phyloP scores from a whole-genome alignment of 2,888 invertebrate genomes.

The Philereme transversata region DNA sequence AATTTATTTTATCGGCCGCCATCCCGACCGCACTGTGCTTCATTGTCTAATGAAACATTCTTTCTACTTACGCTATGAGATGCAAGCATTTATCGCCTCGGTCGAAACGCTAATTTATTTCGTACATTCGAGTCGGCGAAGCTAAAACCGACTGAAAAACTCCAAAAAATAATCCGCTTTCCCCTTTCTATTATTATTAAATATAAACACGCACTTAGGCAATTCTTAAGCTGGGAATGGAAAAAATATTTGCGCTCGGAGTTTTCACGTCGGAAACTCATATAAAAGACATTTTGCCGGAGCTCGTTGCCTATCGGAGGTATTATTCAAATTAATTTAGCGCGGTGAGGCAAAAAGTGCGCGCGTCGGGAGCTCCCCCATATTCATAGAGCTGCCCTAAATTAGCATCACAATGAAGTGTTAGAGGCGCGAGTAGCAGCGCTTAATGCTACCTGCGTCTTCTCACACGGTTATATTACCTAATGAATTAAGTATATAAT shows the following conservation, averaged over 20 bases:
- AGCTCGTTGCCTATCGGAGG: slow-evolving; percentile 76
- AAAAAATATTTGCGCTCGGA: slow-evolving; percentile 61
- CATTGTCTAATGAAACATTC: slow-evolving; percentile 63
- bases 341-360: slow-evolving; percentile 79
- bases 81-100: slow-evolving; percentile 40
- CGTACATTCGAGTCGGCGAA: slow-evolving; percentile 29
- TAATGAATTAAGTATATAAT: slow-evolving; percentile 77
- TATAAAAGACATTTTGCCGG: slow-evolving; percentile 76
- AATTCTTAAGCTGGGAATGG: slow-evolving; percentile 61
- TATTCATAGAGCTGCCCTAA: slow-evolving; percentile 80
- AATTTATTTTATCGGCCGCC: slow-evolving; percentile 68
- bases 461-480: slow-evolving; percentile 73
- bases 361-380: slow-evolving; percentile 72
- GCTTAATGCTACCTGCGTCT: slow-evolving; percentile 75
- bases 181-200: slow-evolving; percentile 57
- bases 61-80: slow-evolving; percentile 52
- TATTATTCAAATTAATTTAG: slow-evolving; percentile 83
- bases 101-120: slow-evolving; percentile 37
- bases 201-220: slow-evolving; percentile 64
- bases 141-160: slow-evolving; percentile 39
- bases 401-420: slow-evolving; percentile 84
- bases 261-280: slow-evolving; percentile 73
- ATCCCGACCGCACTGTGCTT: slow-evolving; percentile 51
- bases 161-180: slow-evolving; percentile 50
- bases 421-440: slow-evolving; percentile 71